A percentile compares a stretch with the other conserved stretches of the same genome.
Evolutionary conservation across 2,888 invertebrate species (phyloP).

Genomic region (Aethes cnicana): DNA sequence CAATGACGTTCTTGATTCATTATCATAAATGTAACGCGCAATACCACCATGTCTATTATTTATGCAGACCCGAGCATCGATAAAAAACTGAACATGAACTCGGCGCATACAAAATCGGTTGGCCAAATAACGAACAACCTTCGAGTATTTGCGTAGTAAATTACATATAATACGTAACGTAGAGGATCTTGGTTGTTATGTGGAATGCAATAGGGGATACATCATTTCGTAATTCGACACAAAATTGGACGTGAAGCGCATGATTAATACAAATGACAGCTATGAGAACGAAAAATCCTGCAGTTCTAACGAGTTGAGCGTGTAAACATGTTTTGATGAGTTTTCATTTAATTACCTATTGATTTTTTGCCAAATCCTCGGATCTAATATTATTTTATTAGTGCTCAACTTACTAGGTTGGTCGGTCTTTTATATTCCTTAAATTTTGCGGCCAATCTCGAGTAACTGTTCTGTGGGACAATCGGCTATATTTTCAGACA

Average conservation of each 20-base stretch:
- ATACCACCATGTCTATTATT: not conserved
- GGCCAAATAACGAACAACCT: conserved; percentile 20
- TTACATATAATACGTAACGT: not conserved
- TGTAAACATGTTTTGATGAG: no score
- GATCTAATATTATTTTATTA: no score
- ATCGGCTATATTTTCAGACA: no score
- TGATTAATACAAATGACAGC: not conserved
- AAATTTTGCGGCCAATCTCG: no score
- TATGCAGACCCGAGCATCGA: conserved; percentile 14
- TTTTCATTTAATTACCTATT: no score
- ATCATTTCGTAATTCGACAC: conserved; percentile 4
- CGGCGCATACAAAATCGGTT: conserved; percentile 18
- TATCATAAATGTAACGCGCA: conserved; percentile 2
- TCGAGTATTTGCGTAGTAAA: conserved; percentile 19
- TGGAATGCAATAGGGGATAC: not conserved
- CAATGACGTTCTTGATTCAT: not conserved
- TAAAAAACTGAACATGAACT: conserved; percentile 20
- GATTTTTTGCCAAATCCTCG: no score
- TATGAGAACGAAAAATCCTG: not conserved
- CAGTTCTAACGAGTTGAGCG: no score
- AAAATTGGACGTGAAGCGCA: conserved; percentile 1
- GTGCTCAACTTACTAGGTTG: no score
- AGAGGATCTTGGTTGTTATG: conserved; percentile 2
- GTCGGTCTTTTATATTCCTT: no score
- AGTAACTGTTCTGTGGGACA: no score